phyloP scores from a whole-genome alignment of 2,888 invertebrate genomes.

The Machimus atricapillus region DNA sequence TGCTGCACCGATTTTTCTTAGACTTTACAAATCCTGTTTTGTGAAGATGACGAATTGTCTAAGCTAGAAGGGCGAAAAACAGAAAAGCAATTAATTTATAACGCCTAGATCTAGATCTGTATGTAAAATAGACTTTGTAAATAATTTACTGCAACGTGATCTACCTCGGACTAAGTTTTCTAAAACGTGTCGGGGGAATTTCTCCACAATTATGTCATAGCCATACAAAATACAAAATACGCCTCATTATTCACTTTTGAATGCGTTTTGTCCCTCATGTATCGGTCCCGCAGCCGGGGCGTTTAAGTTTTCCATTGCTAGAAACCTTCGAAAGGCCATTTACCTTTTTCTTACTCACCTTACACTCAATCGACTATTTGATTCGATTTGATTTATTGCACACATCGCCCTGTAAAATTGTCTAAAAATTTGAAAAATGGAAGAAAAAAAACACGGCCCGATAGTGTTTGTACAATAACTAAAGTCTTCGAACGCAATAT shows the following conservation, averaged over 20 bases:
- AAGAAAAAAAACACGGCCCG: background rate
- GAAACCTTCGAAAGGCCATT: conserved; percentile 55
- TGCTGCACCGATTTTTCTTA: background rate
- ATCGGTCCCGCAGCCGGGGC: background rate
- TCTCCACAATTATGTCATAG: background rate
- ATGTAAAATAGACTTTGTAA: background rate
- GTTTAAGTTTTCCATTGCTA: background rate
- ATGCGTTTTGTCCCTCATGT: background rate
- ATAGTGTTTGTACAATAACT: background rate
- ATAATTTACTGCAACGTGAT: background rate
- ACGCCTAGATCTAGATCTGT: background rate
- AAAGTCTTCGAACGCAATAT: background rate
- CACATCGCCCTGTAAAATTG: background rate
- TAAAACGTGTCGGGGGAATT: background rate
- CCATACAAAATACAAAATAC: background rate
- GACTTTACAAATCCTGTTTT: background rate
- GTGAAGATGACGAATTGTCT: background rate
- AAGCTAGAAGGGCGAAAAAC: background rate
- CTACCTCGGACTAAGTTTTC: background rate
- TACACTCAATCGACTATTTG: conserved; percentile 21
- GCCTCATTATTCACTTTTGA: background rate
- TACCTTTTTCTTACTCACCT: conserved; percentile 52
- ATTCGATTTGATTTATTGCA: conserved; percentile 28
- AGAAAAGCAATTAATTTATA: background rate
- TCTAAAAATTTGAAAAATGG: background rate